phyloP scores from a whole-genome alignment of 2,113 vertebrate species.

The Pycnonotus jocosus region DNA sequence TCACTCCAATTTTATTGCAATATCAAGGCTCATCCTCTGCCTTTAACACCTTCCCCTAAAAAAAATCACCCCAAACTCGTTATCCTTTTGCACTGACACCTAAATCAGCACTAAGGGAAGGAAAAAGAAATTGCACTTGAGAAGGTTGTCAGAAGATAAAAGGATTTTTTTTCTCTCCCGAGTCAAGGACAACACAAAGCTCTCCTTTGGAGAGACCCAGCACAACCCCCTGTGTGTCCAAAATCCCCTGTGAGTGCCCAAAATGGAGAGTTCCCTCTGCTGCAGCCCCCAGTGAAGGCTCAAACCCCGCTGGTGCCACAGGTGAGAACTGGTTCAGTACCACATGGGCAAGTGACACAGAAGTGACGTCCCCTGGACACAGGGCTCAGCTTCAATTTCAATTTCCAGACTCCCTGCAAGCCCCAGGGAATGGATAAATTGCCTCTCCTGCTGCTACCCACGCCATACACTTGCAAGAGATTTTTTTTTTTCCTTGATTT shows the following conservation, averaged over 20 bases:
- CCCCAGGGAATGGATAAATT: constrained; percentile 34
- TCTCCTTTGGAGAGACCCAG: not conserved
- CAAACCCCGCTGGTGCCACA: not conserved
- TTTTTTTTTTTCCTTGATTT: constrained; percentile 25
- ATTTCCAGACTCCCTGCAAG: not conserved
- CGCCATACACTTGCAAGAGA: not conserved
- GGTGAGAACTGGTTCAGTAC: not conserved
- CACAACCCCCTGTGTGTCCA: not conserved
- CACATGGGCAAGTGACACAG: not conserved
- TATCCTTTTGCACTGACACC: not conserved
- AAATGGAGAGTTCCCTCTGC: not conserved
- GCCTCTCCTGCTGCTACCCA: not conserved
- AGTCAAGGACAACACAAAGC: not conserved
- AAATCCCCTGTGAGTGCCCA: not conserved
- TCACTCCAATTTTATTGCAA: not conserved
- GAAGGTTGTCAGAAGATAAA: not conserved
- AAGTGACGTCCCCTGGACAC: not conserved
- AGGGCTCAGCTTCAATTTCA: not conserved
- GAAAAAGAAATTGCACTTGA: not conserved
- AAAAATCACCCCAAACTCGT: not conserved
- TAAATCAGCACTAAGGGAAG: not conserved
- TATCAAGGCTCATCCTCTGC: not conserved
- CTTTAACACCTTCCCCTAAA: not conserved
- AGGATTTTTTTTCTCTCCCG: not conserved
- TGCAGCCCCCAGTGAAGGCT: not conserved